Evolutionary conservation across 2,888 invertebrate genomes (phyloP), one percentile per base, ranked within the genome.

Genomic region (Mesochorus sp.): DNA sequence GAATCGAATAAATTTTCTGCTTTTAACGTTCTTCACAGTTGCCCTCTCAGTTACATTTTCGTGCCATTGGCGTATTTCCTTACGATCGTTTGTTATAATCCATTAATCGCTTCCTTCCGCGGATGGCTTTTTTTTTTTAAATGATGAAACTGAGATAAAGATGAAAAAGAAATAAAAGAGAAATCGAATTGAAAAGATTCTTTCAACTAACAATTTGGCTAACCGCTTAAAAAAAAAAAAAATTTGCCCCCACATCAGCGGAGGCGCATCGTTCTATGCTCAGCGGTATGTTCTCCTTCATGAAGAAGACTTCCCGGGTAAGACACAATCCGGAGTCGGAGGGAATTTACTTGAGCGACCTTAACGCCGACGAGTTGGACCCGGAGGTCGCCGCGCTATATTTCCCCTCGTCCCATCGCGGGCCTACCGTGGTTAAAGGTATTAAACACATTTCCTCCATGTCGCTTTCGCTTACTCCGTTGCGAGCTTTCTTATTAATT

Each of bases 211-310:
- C 85, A 75, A 68, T 59, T 57, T 77, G 67, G 84, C 85, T 82
- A 86, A 86, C 81, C 80, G 82, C 85, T 86, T 80, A 76, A 76
- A 70, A 62, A 70, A 37, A 39, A 39, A 4, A 39, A n/a, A 39
- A 39, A n/a, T n/a, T 82, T 79, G 59, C 77, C 80, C 77, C 51
- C 72, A 53, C 83, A 84, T 85, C 66, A 81, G 90, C 89, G 77
- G 91, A 91, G 82, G 93, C 92, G 80, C 92, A 93, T 83, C 91
- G 92, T 80, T 97, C 97, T 42, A 96, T 97, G 93, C 93, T 98
- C 80, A 95, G 96, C 88, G 96, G 96, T 85, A 96, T 98, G 96
- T 96, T 98, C 91, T 96, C 96, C 82, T 98, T 98, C 91, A 98
- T 98, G 96, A 95, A 95, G 90, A 94, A 94, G 86, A 94, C 94